Conservation (phyloP, 2,888 invertebrate species). For the Stenotaenia linearis region DNA sequence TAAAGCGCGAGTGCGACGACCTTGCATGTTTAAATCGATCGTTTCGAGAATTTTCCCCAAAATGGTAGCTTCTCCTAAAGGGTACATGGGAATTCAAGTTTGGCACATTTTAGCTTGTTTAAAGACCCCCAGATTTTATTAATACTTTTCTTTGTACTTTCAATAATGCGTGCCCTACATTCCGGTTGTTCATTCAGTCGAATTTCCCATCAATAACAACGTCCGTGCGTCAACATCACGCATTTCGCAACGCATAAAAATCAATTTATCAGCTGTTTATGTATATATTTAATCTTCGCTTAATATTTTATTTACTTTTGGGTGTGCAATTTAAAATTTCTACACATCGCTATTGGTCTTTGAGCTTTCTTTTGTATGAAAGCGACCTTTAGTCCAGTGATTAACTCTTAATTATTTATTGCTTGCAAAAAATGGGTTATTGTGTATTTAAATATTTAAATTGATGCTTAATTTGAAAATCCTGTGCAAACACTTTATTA, state of each 20-base stretch:
- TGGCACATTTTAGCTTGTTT: not conserved
- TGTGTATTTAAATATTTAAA: too few species aligned
- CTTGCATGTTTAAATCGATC: constrained; percentile 2
- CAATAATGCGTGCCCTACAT: not conserved
- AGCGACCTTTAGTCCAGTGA: too few species aligned
- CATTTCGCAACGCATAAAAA: not conserved
- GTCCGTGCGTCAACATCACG: not conserved
- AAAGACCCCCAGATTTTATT: not conserved
- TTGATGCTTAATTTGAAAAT: not conserved
- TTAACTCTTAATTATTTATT: too few species aligned
- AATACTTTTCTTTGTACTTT: not conserved
- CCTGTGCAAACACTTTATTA: not conserved
- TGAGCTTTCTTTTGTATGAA: too few species aligned
- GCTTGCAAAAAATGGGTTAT: too few species aligned
- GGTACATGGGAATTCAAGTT: not conserved
- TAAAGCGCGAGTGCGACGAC: not conserved
- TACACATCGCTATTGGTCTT: too few species aligned
- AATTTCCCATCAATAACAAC: not conserved
- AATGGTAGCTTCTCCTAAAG: not conserved
- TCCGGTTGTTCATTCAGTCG: not conserved
- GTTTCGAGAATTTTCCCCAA: constrained; percentile 3
- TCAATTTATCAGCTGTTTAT: constrained; percentile 6
- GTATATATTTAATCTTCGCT: not conserved
- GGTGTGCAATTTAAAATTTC: too few species aligned
- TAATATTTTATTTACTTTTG: not conserved